phyloP scores from a whole-genome alignment of 1,140 invertebrate genomes.

The Linepithema humile region DNA sequence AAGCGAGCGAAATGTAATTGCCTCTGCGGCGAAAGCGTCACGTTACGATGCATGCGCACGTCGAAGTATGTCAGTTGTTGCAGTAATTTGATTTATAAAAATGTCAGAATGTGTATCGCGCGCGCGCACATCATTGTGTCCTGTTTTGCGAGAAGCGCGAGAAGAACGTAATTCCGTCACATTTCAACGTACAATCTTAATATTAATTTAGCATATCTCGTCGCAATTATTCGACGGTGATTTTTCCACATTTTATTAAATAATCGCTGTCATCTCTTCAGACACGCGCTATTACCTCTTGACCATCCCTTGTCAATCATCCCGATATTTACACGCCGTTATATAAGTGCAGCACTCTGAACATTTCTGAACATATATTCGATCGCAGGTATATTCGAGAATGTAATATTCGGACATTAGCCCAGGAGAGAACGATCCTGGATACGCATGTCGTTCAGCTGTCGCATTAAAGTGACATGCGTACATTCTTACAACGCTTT shows the following conservation, averaged over 20 bases:
- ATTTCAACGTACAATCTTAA: not conserved
- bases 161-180: not conserved
- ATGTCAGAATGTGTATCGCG: not conserved
- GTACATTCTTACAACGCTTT: slow-evolving; percentile 25
- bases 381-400: not conserved
- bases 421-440: not conserved
- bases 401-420: slow-evolving; percentile 7
- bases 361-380: no score
- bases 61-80: not conserved
- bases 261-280: no score
- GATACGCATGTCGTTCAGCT: slow-evolving; percentile 42
- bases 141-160: not conserved
- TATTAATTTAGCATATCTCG: no score
- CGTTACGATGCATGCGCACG: slow-evolving; percentile 26
- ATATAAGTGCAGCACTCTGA: slow-evolving; percentile 25
- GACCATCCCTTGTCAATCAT: not conserved
- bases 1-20: slow-evolving; percentile 39
- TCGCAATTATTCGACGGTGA: not conserved
- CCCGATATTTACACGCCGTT: not conserved
- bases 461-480: slow-evolving; percentile 15
- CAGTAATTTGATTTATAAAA: slow-evolving; percentile 19
- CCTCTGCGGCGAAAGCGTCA: not conserved
- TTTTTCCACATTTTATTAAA: not conserved
- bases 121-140: no score
- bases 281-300: no score